Evolutionary conservation across 2,113 vertebrate species (phyloP), one percentile per base, ranked within the genome.

Genomic region (Rhineura floridana): DNA sequence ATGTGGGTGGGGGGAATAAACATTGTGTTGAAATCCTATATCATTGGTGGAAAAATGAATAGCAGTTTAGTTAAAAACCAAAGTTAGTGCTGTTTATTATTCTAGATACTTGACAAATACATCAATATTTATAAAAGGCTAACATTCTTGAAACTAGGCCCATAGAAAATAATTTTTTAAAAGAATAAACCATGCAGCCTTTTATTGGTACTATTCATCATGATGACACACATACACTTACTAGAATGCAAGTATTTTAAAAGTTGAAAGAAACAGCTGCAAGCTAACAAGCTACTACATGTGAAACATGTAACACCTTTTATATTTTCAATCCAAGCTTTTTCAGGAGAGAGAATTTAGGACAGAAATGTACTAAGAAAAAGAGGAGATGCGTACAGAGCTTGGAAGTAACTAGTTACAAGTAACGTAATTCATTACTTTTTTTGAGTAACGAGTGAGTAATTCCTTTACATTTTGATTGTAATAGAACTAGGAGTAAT

Each of bases 181-280:
- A 13, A 69, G 28, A 62, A 75, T 85, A 89, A 50, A 2, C 76
- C 84, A 86, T 59, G 62, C 25, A 52, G 82, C 4, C 55, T 10
- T 79, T 88, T 75, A 70, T 85, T 90, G 79, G 86, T 91, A 93
- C 88, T 90, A 86, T 94, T 93, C 93, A 88, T 88, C 36, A 33
- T 42, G n/a, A n/a, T n/a, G 4, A 84, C 25, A 73, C 8, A 72
- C 92, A 88, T 69, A 83, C 85, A 86, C 59, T 73, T 85, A 93
- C 90, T 87, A 86, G 65, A 91, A 76, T 65, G 87, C 87, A 85
- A 89, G 79, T 94, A 63, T 0, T 8, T 55, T 80, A 83, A 9
- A 89, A 63, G 76, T 42, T 83, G 85, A 84, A 86, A 91, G 48
- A 88, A 88, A 86, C 39, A 87, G 44, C 1, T 44, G 7, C 67